Base-by-base conservation (phyloP, 2,113 vertebrate genomes). In the Alethe diademata region DNA sequence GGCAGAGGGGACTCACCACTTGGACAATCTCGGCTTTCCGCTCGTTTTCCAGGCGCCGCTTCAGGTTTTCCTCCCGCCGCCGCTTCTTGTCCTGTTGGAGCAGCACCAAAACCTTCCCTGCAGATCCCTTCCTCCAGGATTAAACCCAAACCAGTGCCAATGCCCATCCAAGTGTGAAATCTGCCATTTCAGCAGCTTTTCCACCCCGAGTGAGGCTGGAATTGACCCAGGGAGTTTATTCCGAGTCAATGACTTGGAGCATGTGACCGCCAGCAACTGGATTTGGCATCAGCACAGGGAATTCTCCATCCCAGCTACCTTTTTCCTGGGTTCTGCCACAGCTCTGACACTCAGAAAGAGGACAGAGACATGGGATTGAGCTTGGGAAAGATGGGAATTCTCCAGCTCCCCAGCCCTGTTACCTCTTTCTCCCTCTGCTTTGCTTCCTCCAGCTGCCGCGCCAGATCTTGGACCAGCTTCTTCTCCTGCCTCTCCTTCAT, bases 11-110 rank as follows among this genome's bases (percentile, higher is more conserved):
- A 97, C 98, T 91, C 97, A 99, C 99, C 99, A 99, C 99, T 98
- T 99, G 99, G 28, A 99, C 99, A 0, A 99, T 96, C 95, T 99
- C 99, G 0, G 98, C 98, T 94, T 98, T 99, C 69, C 98, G 97
- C 86, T 99, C 99, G 1, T 99, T 99, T 90, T 99, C 99, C 64
- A 97, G 97, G 0, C 99, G 97, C 35, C 99, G 98, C 80, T 90
- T 98, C 94, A 98, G 78, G 95, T 98, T 99, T 33, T 99, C 99
- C 4, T 98, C 98, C 69, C 98, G 97, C 43, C 99, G 97, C 75
- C 97, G 98, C 72, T 98, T 98, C 96, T 98, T 99, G 16, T 99
- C 99, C 99, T 99, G 84, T 3, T 17, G 60, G 48, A 70, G 16
- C 12, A 33, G 48, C n/a, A 48, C 18, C 40, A 8, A 29, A 65